These are phyloP conservation scores for Heliconius hortense DNA, from an alignment of 2,888 invertebrate species.

Conservation along the genomic window DNA sequence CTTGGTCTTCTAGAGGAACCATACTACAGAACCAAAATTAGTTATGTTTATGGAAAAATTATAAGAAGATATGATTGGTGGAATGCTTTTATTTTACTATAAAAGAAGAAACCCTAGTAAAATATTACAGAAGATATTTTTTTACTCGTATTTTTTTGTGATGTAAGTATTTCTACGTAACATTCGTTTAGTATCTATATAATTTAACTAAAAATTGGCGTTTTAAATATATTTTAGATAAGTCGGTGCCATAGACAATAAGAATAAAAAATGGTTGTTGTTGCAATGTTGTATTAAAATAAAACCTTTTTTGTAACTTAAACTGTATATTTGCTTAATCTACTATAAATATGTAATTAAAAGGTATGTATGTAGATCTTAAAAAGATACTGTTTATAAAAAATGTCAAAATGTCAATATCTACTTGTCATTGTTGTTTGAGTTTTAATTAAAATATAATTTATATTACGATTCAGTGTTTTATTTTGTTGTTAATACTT, in stretches of 20 bases:
- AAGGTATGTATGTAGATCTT: constrained; percentile 50
- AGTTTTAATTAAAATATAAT: constrained; percentile 70
- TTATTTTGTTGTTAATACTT: background rate
- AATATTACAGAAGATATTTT: background rate
- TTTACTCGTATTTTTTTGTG: background rate
- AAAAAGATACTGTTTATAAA: constrained; percentile 58
- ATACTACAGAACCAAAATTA: too few relatives aligned
- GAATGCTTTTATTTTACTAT: too few relatives aligned
- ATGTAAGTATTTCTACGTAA: background rate
- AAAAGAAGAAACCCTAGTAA: background rate
- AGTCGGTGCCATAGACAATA: constrained; percentile 39
- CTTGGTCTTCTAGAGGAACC: too few relatives aligned
- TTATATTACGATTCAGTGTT: constrained; percentile 45
- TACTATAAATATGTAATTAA: constrained; percentile 42
- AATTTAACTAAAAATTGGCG: background rate
- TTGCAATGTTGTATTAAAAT: background rate
- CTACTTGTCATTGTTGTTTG: constrained; percentile 69
- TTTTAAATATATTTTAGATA: background rate
- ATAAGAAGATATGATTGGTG: too few relatives aligned
- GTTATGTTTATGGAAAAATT: too few relatives aligned
- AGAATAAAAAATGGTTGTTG: constrained; percentile 8
- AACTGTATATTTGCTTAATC: constrained; percentile 4
- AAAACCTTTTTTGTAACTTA: background rate
- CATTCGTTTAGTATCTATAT: background rate
- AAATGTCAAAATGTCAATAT: constrained; percentile 48